Conservation (phyloP, 2,797 vertebrate genomes). For the Siniperca scherzeri region DNA sequence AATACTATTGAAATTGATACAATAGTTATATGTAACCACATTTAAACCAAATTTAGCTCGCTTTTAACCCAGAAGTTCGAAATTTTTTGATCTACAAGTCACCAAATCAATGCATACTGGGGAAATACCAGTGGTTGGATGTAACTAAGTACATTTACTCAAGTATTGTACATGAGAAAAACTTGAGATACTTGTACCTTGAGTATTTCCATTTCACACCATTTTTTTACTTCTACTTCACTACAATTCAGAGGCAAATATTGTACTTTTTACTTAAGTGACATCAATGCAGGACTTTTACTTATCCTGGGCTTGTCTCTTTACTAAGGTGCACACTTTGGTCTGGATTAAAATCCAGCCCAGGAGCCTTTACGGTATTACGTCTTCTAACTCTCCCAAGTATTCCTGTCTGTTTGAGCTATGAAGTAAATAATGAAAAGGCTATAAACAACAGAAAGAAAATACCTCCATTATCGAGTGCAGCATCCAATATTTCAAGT, state of each 20-base stretch:
- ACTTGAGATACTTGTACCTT: not conserved
- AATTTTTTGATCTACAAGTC: not conserved
- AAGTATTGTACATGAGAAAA: not conserved
- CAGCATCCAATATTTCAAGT: conserved; percentile 14
- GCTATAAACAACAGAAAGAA: conserved; percentile 4
- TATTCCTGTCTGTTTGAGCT: conserved; percentile 18
- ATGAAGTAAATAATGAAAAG: conserved; percentile 24
- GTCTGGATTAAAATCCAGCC: not conserved
- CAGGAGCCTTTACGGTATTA: not conserved
- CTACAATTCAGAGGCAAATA: conserved; percentile 1
- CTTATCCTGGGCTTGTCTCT: not conserved
- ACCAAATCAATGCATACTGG: not conserved
- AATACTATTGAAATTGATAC: not conserved
- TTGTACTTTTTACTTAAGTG: not conserved
- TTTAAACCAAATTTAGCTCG: not conserved
- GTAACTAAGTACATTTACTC: not conserved
- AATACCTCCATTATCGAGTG: not conserved
- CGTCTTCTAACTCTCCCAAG: not conserved
- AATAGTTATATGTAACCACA: not conserved
- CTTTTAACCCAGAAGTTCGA: not conserved
- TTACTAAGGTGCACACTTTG: not conserved
- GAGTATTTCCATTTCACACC: not conserved
- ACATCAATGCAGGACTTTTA: not conserved
- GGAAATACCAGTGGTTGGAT: not conserved
- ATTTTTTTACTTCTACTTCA: not conserved